Base-by-base conservation (phyloP, 2,797 vertebrate genomes). In the Etheostoma nigrum region DNA sequence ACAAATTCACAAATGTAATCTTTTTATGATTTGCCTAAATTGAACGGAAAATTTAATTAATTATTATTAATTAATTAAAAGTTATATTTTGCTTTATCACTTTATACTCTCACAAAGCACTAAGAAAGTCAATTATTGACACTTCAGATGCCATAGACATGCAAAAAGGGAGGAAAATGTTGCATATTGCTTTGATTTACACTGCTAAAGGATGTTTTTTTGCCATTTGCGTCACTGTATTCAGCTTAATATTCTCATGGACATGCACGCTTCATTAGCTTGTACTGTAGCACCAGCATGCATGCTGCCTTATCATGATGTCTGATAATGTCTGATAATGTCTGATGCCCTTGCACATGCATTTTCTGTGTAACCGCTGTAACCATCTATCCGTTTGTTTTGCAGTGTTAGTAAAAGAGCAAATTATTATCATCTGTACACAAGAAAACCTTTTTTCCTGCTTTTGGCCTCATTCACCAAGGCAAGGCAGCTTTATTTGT, bases 301-400 rank as follows among this genome's bases (percentile, higher is more conserved):
- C 58, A 15, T 1, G 48, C 51, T 40, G 36, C 68, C 72, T 85
- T 86, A 91, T 88, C 88, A 86, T 83, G 79, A 87, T 88, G 7
- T 66, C 57, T 78, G 88, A 87, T 88, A 82, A 69, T 54, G 64
- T 58, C 48, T 67, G 55, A 57, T 83, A 82, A 69, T 54, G 64
- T 58, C 48, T 67, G 55, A 57, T 83, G 45, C 69, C 27, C 30
- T 54, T 63, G 64, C 55, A 25, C 36, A 54, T 61, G 74, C 62
- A 21, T 53, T 62, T 78, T 67, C 42, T 70, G 13, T 67, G 71
- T 27, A 85, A 84, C 85, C 80, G 44, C 86, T 64, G n/a, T n/a
- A 74, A 84, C 63, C 76, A 16, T 40, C 8, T n/a, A 2, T 74
- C 55, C 65, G 69, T 47, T 75, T 30, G 14, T 55, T 10, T 65